Evolutionary conservation across 2,797 vertebrate genomes (phyloP), one percentile per base, ranked within the genome.

Genomic region (Falco berigora): DNA sequence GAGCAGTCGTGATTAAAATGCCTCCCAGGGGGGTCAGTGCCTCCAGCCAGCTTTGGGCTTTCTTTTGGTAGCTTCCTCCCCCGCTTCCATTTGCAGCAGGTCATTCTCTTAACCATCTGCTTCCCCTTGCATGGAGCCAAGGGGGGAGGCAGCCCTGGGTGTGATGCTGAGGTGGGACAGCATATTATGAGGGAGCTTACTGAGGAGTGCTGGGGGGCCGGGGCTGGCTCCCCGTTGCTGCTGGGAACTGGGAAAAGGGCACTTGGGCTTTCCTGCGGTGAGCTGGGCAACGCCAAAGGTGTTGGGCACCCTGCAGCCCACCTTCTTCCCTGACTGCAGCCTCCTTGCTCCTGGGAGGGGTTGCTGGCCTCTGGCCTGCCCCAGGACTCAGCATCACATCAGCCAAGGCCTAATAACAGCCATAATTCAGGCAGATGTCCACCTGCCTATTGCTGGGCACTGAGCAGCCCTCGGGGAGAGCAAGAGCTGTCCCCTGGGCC

Each of bases 71-170:
- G 67, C 64, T 63, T 68, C 25, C 32, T 34, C 67, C 38, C 28
- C 36, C 40, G 67, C 46, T 44, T 42, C 72, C 12, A 6, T 86
- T 88, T 92, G 63, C 72, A 86, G 91, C 1, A 1, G 93, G 89
- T 94, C 91, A 59, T 94, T 96, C 83, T 93, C 74, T 86, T 64
- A 93, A 91, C 96, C 96, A 97, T 95, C 97, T 97, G 97, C 93
- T 95, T 95, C 76, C 78, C 49, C 77, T 55, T 72, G 53, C 68
- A 22, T 0, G 0, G 86, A 78, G 80, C 66, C 0, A 5, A 79
- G 8, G 16, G 12, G 18, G 47, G 13, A 76, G 46, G 40, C 67
- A 66, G 75, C 46, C 49, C 50, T 30, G 84, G 20, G 8, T 49
- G 56, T 13, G 47, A 19, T 77, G 58, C 42, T 53, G 53, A 24